These are phyloP conservation scores for Ditula angustiorana DNA, from an alignment of 2,888 invertebrate species.

Conservation along the genomic window DNA sequence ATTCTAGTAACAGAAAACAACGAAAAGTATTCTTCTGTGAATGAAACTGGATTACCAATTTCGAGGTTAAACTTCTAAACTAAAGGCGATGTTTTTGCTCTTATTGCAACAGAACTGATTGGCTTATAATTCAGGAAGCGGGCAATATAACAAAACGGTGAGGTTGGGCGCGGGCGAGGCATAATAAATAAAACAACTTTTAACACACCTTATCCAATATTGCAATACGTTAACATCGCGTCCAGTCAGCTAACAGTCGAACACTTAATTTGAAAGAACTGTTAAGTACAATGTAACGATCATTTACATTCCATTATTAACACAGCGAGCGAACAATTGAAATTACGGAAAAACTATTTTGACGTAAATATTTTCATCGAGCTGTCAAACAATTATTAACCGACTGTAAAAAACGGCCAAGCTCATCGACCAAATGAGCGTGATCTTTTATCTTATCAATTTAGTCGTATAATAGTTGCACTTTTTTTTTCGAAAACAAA, in stretches of 20 bases:
- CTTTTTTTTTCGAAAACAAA: conserved; percentile 43
- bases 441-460: conserved; percentile 46
- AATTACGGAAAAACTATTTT: conserved; percentile 44
- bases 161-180: background rate
- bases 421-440: background rate
- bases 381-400: conserved; percentile 74
- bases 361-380: conserved; percentile 51
- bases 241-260: background rate
- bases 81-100: background rate
- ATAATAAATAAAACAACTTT: conserved; percentile 5
- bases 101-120: background rate
- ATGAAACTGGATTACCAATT: background rate
- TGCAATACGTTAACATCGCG: conserved; percentile 14
- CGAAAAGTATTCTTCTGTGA: background rate
- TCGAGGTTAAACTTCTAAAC: conserved; percentile 1
- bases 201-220: conserved; percentile 30
- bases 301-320: background rate
- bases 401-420: conserved; percentile 44
- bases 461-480: conserved; percentile 49
- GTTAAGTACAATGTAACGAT: background rate
- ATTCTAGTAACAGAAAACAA: too few relatives aligned
- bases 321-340: conserved; percentile 20
- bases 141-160: background rate
- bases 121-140: background rate
- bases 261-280: background rate